Evolutionary conservation across 2,797 vertebrate species (phyloP), one percentile per base, ranked within the genome.

Genomic region (Rhodeus uyekii): DNA sequence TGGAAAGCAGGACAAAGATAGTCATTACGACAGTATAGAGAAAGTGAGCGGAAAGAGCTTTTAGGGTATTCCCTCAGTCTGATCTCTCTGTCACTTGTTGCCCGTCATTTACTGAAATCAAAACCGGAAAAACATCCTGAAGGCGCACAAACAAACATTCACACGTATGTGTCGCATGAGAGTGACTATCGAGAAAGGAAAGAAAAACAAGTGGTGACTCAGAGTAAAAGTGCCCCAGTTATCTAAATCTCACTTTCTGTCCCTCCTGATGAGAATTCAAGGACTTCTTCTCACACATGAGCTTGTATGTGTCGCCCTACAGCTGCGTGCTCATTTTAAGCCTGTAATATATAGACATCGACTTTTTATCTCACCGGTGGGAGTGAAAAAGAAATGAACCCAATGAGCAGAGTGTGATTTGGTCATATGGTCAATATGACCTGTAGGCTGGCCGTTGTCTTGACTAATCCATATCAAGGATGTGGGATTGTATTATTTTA

Each of bases 21-120:
- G 14, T 44, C 38, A 18, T 60, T 5, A 58, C 24, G n/a, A 64
- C n/a, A 7, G 5, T 16, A 32, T 19, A 38, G 60, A 74, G 44
- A 75, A 55, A 76, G 79, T 46, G 39, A 78, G 67, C 44, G 55
- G 60, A 81, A 78, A 58, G 50, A 29, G 80, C 14, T 14, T 64
- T 44, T 60, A 18, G 72, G 81, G 73, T 81, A 86, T 87, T 83
- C 85, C 82, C 88, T 83, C 69, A 60, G 74, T 85, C 84, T 78
- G 44, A 64, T 80, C 73, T 82, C 61, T 78, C 63, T 84, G 72
- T 84, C 76, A 60, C 82, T 83, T 82, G 80, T 63, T 75, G 76
- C 81, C 74, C 82, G 63, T 86, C 84, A 86, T 83, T 86, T 89
- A 82, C 84, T 86, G 88, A 89, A 86, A 89, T 83, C 82, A 80